phyloP scores from a whole-genome alignment of 2,797 vertebrate species.

The Muscicapa comitata region DNA sequence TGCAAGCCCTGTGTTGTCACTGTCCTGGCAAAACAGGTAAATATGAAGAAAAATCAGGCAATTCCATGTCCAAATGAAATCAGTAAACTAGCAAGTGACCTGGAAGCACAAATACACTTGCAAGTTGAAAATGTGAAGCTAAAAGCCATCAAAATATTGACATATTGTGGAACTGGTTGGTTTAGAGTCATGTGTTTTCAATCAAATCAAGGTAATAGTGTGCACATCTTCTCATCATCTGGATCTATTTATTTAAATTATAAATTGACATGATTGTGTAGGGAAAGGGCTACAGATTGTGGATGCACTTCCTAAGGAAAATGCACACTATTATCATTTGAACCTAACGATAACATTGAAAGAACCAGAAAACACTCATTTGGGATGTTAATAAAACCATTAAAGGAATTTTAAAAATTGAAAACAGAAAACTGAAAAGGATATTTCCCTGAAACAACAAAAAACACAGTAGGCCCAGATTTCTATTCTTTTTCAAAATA shows the following conservation, averaged over 20 bases:
- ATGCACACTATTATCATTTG: background rate
- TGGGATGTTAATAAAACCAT: background rate
- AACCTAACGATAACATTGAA: background rate
- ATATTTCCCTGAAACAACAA: background rate
- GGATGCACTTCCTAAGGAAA: background rate
- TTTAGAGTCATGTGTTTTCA: background rate
- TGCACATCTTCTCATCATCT: background rate
- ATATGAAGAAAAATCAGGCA: background rate
- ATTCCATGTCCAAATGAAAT: background rate
- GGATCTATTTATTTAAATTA: background rate
- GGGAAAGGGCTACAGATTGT: background rate
- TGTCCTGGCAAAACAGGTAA: background rate
- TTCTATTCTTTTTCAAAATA: conserved; percentile 57
- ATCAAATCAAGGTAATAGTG: background rate
- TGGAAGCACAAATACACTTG: background rate
- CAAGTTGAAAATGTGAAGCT: background rate
- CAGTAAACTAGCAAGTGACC: background rate
- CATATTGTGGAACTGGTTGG: background rate
- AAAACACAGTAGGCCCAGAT: conserved; percentile 18
- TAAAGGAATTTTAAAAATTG: background rate
- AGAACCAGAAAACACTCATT: background rate
- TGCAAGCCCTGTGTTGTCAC: background rate
- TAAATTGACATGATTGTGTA: background rate
- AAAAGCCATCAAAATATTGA: background rate
- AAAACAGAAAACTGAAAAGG: conserved; percentile 42